phyloP scores from a whole-genome alignment of 2,113 vertebrate species.

The Ceratotherium simum region DNA sequence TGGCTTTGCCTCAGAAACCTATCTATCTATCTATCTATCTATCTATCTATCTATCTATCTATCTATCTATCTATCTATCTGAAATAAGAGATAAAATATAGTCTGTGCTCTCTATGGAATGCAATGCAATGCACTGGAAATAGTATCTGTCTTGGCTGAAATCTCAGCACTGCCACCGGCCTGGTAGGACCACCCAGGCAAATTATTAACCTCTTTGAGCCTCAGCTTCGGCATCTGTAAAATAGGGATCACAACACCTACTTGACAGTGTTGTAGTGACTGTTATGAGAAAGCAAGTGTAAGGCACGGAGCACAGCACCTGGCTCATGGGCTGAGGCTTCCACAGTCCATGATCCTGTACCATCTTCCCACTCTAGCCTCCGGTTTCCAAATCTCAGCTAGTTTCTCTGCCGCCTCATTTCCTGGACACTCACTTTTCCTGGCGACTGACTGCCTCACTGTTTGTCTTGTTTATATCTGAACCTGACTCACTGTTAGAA shows the following conservation, averaged over 20 bases:
- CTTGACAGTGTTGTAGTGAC: background rate
- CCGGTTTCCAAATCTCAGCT: background rate
- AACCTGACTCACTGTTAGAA: background rate
- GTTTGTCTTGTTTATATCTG: background rate
- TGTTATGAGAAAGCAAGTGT: background rate
- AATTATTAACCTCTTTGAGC: background rate
- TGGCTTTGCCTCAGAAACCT: background rate
- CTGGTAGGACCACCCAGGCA: background rate
- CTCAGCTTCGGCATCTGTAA: background rate
- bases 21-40: background rate
- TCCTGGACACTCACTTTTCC: background rate
- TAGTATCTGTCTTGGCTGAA: background rate
- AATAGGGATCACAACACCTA: background rate
- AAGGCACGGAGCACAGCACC: rapidly evolving
- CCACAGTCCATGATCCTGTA: rapidly evolving
- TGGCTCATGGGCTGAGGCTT: no score
- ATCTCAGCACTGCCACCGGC: background rate
- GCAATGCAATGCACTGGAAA: background rate
- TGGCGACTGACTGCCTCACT: background rate
- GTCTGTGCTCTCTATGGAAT: background rate
- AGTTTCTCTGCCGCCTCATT: background rate
- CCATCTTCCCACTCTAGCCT: background rate
- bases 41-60: background rate
- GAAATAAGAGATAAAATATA: background rate
- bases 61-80: background rate